Conservation (phyloP, 2,888 invertebrate genomes). For the Nomada ferruginata region DNA sequence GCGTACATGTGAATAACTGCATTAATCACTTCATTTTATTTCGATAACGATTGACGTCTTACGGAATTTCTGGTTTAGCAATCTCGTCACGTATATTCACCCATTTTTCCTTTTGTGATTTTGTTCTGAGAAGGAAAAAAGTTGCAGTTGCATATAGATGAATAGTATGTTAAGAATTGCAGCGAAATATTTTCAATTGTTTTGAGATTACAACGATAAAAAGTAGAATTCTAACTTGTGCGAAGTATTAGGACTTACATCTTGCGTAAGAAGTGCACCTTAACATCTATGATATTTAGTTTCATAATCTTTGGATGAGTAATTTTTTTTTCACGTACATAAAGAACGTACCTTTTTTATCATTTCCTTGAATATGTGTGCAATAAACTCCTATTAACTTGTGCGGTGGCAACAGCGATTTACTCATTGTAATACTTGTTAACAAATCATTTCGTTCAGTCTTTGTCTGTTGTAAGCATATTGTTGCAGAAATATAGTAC, state of each 20-base stretch:
- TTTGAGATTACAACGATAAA: background rate
- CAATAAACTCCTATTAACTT: background rate
- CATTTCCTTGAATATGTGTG: too few species aligned
- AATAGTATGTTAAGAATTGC: background rate
- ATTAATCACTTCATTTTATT: background rate
- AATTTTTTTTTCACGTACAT: too few species aligned
- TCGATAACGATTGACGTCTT: background rate
- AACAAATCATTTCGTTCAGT: conserved; percentile 12
- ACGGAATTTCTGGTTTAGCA: conserved; percentile 6
- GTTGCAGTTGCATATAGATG: too few species aligned
- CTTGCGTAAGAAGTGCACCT: background rate
- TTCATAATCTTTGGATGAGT: background rate
- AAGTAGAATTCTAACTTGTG: background rate
- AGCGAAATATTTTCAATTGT: background rate
- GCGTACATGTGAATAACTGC: background rate
- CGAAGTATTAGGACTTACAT: background rate
- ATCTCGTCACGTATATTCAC: background rate
- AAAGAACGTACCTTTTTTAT: background rate
- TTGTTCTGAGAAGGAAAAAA: background rate
- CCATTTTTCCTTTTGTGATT: conserved; percentile 18
- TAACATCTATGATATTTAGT: background rate
- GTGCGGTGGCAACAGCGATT: conserved; percentile 2
- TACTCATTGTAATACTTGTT: conserved; percentile 10
- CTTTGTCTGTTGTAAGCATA: too few species aligned
- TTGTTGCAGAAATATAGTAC: background rate